These are phyloP conservation scores for Andrena flavipes DNA, from an alignment of 2,888 invertebrate genomes.

Conservation along the genomic window DNA sequence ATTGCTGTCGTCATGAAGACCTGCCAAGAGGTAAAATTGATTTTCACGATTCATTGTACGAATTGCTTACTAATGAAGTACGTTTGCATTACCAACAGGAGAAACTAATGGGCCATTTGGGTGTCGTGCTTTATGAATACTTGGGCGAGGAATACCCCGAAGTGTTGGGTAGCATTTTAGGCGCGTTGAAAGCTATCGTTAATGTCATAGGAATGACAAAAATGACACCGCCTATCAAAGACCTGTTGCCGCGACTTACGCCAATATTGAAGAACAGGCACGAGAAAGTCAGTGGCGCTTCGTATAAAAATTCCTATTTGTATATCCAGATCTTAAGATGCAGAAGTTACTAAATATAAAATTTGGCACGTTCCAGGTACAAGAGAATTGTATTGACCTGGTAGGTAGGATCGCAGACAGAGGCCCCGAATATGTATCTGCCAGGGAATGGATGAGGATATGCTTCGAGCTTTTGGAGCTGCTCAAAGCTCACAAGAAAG, in stretches of 20 bases:
- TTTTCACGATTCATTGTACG: conserved; percentile 10
- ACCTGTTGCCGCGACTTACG: conserved; percentile 97
- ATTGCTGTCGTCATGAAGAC: conserved; percentile 99
- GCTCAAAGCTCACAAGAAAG: conserved; percentile 99
- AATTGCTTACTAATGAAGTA: conserved; percentile 20
- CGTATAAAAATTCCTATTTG: neutral
- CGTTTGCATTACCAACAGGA: conserved; percentile 87
- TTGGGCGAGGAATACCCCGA: conserved; percentile 99
- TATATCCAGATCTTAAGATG: neutral
- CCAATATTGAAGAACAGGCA: conserved; percentile 99
- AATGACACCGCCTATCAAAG: conserved; percentile 99
- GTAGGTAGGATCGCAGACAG: conserved; percentile 99
- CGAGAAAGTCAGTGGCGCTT: conserved; percentile 85
- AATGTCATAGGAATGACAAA: conserved; percentile 99
- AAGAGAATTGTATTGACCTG: conserved; percentile 99
- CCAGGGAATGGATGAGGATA: conserved; percentile 99
- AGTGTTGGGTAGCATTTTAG: conserved; percentile 98
- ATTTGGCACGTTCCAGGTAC: conserved; percentile 88
- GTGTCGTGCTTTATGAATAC: conserved; percentile 99
- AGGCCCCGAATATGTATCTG: conserved; percentile 99
- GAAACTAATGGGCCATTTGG: conserved; percentile 99
- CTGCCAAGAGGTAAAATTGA: conserved; percentile 93
- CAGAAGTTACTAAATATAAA: neutral
- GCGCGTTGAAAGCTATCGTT: conserved; percentile 99
- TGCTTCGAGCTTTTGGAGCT: conserved; percentile 99